Base-by-base conservation (phyloP, 1,140 invertebrate genomes). In the Anadara kagoshimensis region DNA sequence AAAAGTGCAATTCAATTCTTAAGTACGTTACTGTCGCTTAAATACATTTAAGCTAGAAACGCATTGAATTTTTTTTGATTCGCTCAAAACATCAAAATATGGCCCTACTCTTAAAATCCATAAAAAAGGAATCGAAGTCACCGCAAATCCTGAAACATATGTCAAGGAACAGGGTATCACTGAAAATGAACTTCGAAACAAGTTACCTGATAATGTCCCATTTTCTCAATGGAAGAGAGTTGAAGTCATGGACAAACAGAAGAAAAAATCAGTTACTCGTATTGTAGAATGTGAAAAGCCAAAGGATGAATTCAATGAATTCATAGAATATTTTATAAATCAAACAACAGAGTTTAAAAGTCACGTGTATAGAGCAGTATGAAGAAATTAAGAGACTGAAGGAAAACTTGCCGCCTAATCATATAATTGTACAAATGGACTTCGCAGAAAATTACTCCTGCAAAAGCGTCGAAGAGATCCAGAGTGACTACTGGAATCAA, bases 401-500 rank as follows among this genome's bases (percentile, higher is more conserved):
- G 51, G 58, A 73, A 51, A 73, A 62, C 20, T 47, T 73, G n/a
- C 79, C 79, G 12, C 12, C 47, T 10, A 63, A 79, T 44, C 41
- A 77, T 12, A 16, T 69, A 7, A 72, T 79, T 5, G 5, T 79
- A 16, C 77, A 79, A 41, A 65, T 81, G 54, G 77, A 81, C 62
- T 81, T 79, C 66, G 78, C 74, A 5, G 79, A 81, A 68, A 75
- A 79, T 45, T 81, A 71, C 58, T 22, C 58, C n/a, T 77, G 74
- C 51, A 71, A 69, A 26, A 69, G 59, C 8, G 29, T 67, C 8
- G 68, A 79, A 24, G 80, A 79, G 43, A 49, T 77, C 0, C 72
- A 80, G 47, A 68, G 49, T 49, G 76, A 75, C 5, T 75, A 78
- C 51, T 80, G 22, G 24, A 78, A 73, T 65, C 16, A 53, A 20